phyloP scores from a whole-genome alignment of 2,113 vertebrate genomes.

The Accipiter cooperii region DNA sequence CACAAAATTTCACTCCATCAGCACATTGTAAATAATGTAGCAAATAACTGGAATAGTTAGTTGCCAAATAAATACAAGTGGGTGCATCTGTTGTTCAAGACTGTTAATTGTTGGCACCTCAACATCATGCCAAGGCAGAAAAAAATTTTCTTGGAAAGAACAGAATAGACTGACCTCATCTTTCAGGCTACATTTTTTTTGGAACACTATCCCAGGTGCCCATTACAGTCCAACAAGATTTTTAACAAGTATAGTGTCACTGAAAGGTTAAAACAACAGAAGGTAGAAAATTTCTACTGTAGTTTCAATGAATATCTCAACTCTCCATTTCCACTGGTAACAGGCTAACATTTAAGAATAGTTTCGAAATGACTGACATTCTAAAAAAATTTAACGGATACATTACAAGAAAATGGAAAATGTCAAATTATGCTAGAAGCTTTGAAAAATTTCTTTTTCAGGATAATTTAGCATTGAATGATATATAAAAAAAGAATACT shows the following conservation, averaged over 20 bases:
- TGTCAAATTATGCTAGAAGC: neutral
- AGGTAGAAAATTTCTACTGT: neutral
- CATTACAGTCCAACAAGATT: neutral
- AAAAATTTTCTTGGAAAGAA: neutral
- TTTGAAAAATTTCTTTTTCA: neutral
- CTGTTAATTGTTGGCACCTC: neutral
- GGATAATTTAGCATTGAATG: neutral
- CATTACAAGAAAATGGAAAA: neutral
- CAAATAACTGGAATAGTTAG: neutral
- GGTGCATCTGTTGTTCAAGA: neutral
- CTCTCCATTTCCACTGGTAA: neutral
- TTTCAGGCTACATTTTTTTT: neutral
- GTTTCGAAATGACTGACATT: neutral
- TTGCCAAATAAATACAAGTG: neutral
- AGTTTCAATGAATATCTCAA: neutral
- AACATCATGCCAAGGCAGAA: neutral
- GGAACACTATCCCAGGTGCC: neutral
- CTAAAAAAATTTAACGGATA: neutral
- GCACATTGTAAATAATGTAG: neutral
- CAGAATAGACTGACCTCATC: neutral
- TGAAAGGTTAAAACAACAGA: neutral
- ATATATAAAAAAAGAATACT: neutral
- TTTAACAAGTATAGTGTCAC: neutral
- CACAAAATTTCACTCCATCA: neutral
- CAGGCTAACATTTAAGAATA: neutral